Evolutionary conservation across 2,888 invertebrate species (phyloP).

Genomic region (Hydraecia micacea): DNA sequence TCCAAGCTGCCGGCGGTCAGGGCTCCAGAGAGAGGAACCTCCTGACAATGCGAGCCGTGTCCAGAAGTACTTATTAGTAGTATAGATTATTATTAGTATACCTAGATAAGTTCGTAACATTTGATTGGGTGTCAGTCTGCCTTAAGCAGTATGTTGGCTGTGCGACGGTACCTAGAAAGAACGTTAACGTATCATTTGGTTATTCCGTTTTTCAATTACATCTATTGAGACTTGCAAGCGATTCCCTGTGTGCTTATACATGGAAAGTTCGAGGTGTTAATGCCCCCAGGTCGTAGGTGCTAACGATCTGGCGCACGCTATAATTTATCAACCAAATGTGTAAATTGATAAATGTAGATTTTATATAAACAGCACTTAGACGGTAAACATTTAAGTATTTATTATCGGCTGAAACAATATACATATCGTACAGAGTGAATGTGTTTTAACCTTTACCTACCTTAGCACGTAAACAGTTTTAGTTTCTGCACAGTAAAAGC

Average conservation of each 20-base stretch:
- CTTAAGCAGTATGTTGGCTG: neutral
- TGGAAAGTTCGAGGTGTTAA: slow-evolving; percentile 23
- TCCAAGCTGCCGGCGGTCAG: too few species aligned
- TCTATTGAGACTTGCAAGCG: neutral
- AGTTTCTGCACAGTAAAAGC: neutral
- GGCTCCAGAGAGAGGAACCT: too few species aligned
- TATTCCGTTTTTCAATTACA: neutral
- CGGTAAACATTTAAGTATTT: slow-evolving; percentile 16
- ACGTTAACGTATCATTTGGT: neutral
- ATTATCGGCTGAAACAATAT: slow-evolving; percentile 21
- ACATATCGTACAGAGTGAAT: neutral
- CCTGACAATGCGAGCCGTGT: too few species aligned
- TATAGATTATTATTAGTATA: too few species aligned
- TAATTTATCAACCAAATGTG: slow-evolving; percentile 44
- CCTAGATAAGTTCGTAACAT: neutral
- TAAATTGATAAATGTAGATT: slow-evolving; percentile 44
- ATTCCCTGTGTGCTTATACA: neutral
- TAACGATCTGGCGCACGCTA: slow-evolving; percentile 31
- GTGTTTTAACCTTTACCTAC: neutral
- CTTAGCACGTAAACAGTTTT: neutral
- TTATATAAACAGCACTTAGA: slow-evolving; percentile 18
- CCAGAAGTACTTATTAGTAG: too few species aligned
- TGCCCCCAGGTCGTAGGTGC: slow-evolving; percentile 20
- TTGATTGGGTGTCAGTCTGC: neutral
- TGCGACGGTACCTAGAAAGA: neutral